Conservation (phyloP, 2,888 invertebrate species). For the Drosophila hamatofila region DNA sequence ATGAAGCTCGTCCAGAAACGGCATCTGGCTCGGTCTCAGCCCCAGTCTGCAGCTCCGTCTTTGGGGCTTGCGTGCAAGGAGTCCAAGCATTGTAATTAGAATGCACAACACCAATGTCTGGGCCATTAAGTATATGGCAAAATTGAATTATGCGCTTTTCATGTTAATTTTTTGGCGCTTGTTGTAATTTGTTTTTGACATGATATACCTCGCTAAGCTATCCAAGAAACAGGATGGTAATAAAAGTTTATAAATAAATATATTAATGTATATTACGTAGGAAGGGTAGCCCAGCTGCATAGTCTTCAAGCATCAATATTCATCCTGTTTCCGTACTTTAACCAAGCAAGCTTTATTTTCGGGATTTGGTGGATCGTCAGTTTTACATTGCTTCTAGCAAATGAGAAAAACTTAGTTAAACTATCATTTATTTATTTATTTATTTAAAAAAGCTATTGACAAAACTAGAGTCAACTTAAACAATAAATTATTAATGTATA, state of each 20-base stretch:
- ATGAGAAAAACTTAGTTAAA: too few species aligned
- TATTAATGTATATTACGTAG: background rate
- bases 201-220: constrained; percentile 37
- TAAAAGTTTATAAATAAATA: constrained; percentile 11
- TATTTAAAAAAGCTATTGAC: too few species aligned
- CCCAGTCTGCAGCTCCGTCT: background rate
- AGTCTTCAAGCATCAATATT: background rate
- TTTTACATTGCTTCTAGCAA: too few species aligned
- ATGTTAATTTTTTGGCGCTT: constrained; percentile 66
- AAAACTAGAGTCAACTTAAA: too few species aligned
- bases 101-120: constrained; percentile 48
- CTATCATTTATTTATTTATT: too few species aligned
- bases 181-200: constrained; percentile 54
- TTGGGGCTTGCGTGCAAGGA: constrained; percentile 45
- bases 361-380: too few species aligned
- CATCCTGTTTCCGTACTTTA: too few species aligned
- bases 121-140: constrained; percentile 53
- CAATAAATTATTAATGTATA: too few species aligned
- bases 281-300: background rate
- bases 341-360: too few species aligned
- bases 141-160: constrained; percentile 54
- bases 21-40: constrained; percentile 24
- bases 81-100: constrained; percentile 69
- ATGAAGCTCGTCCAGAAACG: constrained; percentile 41
- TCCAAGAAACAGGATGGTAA: background rate